Base-by-base conservation (phyloP, 2,113 vertebrate genomes). In the Corythaixoides concolor region DNA sequence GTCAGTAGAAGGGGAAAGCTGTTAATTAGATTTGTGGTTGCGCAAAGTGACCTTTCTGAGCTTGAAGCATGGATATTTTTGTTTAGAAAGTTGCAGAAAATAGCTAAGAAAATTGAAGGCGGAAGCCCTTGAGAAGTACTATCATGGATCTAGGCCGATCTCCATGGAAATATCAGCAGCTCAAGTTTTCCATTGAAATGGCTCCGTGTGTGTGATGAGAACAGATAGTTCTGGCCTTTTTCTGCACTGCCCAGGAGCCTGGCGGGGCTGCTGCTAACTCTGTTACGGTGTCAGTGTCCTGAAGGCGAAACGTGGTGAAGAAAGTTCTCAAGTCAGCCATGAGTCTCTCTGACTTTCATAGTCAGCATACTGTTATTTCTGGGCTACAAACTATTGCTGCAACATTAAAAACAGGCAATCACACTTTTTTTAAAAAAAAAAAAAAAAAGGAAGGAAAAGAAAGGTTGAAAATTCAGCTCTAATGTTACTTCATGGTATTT, bases 41-140 rank as follows among this genome's bases (percentile, higher is more conserved):
- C 79, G 69, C 62, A 85, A 62, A 68, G 78, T 33, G 74, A 90
- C 77, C 94, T 91, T 92, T 80, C 83, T 73, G 64, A 72, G 96
- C 68, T 60, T 68, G 64, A 37, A 93, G 56, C 47, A 28, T 26
- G 39, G 72, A 32, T 86, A 76, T 88, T 92, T 95, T 91, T 96
- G 79, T 33, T 96, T 39, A 52, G 78, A 85, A 73, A 88, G 82
- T 5, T 96, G 95, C 68, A 94, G 72, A 92, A 93, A 93, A 93
- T 24, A 74, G 88, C 56, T 32, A 78, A 84, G 85, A 93, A 92
- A 92, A 90, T 4, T n/a, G 59, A 86, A 83, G 85, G 86, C 0
- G 0, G 15, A 69, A 86, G 64, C 70, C 84, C 79, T 90, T 68
- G 68, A 82, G 89, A 76, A 75, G 76, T 11, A 43, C 67, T 63